Percentiles rank a stretch among this genome's conserved stretches.
Conservation (phyloP, 2,888 invertebrate genomes). For the Arrhopalites spinosus region DNA sequence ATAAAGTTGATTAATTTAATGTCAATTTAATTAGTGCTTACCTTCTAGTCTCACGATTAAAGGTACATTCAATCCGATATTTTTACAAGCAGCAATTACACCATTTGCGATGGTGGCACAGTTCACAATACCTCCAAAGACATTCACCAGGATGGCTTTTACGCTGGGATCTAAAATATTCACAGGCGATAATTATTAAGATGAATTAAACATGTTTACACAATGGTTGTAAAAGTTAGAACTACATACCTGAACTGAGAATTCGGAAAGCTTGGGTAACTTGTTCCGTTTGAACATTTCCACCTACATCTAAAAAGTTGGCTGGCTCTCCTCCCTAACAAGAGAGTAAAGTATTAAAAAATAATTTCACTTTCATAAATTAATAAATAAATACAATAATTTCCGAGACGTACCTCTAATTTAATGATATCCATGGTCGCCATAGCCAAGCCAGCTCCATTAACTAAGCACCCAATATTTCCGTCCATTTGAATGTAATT, state of each 20-base stretch:
- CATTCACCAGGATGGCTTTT: slow-evolving; percentile 94
- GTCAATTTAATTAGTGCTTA: too few species aligned
- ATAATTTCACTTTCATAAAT: background rate
- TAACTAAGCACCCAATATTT: slow-evolving; percentile 95
- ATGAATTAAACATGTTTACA: slow-evolving; percentile 3
- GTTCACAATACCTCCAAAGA: slow-evolving; percentile 99
- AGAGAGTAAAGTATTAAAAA: background rate
- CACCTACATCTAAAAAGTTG: slow-evolving; percentile 98
- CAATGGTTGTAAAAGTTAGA: background rate
- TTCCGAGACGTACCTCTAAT: slow-evolving; percentile 62
- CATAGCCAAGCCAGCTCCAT: slow-evolving; percentile 99
- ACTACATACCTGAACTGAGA: slow-evolving; percentile 70
- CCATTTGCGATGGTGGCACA: slow-evolving; percentile 97
- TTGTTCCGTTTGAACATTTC: slow-evolving; percentile 91
- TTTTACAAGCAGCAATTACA: slow-evolving; percentile 77
- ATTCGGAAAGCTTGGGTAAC: slow-evolving; percentile 91
- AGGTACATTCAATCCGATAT: slow-evolving; percentile 79
- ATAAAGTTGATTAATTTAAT: too few species aligned
- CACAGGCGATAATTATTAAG: background rate
- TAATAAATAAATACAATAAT: background rate
- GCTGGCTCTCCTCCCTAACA: slow-evolving; percentile 85
- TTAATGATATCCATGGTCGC: slow-evolving; percentile 96
- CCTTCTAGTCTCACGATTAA: slow-evolving; percentile 94
- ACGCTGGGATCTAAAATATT: slow-evolving; percentile 76
- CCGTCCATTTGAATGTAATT: slow-evolving; percentile 98